Evolutionary conservation across 1,140 invertebrate genomes (phyloP).

Genomic region (Capitella teleta): DNA sequence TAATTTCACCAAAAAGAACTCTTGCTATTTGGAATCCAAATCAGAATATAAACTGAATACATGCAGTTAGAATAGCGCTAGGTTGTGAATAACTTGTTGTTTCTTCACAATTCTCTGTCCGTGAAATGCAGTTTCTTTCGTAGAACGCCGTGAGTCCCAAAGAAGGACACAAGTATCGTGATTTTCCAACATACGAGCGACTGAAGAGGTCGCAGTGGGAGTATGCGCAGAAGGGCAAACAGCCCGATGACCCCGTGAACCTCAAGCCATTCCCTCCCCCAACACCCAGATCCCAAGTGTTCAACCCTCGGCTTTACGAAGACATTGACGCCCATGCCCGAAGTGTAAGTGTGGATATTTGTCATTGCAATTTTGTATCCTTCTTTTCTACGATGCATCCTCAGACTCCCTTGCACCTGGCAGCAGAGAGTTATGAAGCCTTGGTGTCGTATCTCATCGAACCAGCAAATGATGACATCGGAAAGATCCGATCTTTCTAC

Average conservation of each 20-base stretch:
- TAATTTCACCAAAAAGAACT: no score
- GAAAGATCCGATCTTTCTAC: conserved; percentile 6
- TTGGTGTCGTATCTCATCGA: conserved; percentile 6
- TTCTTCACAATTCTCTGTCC: no score
- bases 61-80: no score
- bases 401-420: conserved; percentile 7
- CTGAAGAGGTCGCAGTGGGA: background rate
- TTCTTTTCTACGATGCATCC: background rate
- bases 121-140: no score
- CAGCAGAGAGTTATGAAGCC: conserved; percentile 4
- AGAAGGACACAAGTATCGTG: no score
- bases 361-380: background rate
- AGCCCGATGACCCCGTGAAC: background rate
- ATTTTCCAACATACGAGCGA: background rate
- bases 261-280: conserved; percentile 9
- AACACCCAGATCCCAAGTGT: conserved; percentile 6
- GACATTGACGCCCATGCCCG: conserved; percentile 4
- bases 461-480: conserved; percentile 7
- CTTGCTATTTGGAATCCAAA: no score
- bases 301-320: conserved; percentile 3
- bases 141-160: no score
- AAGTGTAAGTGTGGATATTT: conserved; percentile 1
- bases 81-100: no score
- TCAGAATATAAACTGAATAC: no score
- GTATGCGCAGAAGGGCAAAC: background rate